These are phyloP conservation scores for Montipora capitata DNA, from an alignment of 92 coral and sea anemone species.

Conservation along the genomic window DNA sequence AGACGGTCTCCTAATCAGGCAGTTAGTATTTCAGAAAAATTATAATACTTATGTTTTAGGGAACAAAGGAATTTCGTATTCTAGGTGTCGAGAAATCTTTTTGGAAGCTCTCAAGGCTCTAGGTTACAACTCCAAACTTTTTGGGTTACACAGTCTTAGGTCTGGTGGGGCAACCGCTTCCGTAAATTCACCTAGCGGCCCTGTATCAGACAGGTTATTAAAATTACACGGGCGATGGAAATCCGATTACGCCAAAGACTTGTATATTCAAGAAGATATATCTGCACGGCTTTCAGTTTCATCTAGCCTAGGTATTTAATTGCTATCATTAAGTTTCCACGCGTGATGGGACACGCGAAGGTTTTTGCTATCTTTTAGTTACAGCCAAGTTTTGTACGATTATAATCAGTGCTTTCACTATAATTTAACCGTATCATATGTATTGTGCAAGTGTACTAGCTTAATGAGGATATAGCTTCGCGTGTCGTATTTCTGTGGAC, in stretches of 20 bases:
- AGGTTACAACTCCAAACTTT: slow-evolving; percentile 24
- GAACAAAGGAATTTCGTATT: not conserved
- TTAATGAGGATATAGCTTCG: not conserved
- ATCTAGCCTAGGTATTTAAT: not conserved
- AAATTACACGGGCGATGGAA: slow-evolving; percentile 14
- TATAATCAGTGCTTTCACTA: not conserved
- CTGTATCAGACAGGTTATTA: not conserved
- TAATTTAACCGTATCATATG: not conserved
- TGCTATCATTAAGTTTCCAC: not conserved
- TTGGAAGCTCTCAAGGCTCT: slow-evolving; percentile 24
- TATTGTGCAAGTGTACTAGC: not conserved
- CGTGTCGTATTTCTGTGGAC: not conserved
- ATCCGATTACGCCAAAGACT: no score
- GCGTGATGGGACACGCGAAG: not conserved
- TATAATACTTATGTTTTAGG: not conserved
- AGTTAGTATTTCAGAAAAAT: not conserved
- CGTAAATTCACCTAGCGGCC: not conserved
- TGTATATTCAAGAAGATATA: no score
- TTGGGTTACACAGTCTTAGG: no score
- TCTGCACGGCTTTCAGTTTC: not conserved
- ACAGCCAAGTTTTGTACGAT: not conserved
- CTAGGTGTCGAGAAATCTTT: slow-evolving; percentile 49
- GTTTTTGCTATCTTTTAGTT: no score
- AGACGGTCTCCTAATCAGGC: not conserved
- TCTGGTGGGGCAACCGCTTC: not conserved